Conservation (phyloP, 1,140 invertebrate species). For the Hycleus phaleratus region DNA sequence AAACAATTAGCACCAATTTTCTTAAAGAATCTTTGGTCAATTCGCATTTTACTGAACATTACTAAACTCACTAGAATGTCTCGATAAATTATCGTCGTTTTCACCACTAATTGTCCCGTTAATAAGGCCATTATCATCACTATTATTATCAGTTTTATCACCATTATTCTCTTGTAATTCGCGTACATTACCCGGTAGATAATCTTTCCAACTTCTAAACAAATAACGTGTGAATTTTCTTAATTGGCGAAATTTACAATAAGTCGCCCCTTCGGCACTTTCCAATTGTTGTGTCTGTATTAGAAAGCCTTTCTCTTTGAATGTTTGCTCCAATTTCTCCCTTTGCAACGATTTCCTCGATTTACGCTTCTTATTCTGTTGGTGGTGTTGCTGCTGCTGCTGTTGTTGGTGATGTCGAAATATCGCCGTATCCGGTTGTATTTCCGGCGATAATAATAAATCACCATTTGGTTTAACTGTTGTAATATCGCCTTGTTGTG, state of each 20-base stretch:
- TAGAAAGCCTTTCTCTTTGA: slow-evolving; percentile 85
- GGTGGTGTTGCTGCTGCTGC: too few relatives aligned
- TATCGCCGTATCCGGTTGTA: slow-evolving; percentile 38
- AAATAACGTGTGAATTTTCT: slow-evolving; percentile 87
- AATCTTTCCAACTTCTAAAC: slow-evolving; percentile 88
- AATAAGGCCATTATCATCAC: slow-evolving; percentile 6
- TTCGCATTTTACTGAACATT: slow-evolving; percentile 7
- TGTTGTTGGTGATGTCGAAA: too few relatives aligned
- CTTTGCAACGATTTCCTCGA: slow-evolving; percentile 74
- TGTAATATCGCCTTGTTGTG: slow-evolving; percentile 23
- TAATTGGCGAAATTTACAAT: slow-evolving; percentile 86
- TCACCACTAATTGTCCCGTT: background rate
- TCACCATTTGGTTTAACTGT: slow-evolving; percentile 32
- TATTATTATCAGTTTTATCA: slow-evolving; percentile 5
- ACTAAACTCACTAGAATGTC: slow-evolving; percentile 22
- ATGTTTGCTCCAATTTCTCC: slow-evolving; percentile 83
- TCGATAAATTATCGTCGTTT: slow-evolving; percentile 18
- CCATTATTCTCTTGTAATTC: slow-evolving; percentile 24
- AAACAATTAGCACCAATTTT: background rate
- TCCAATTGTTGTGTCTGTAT: slow-evolving; percentile 89
- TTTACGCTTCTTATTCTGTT: slow-evolving; percentile 54
- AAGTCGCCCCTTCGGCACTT: slow-evolving; percentile 84
- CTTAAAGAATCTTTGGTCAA: slow-evolving; percentile 14
- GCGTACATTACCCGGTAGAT: slow-evolving; percentile 69
- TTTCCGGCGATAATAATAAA: slow-evolving; percentile 41